Conservation (phyloP, 1,140 invertebrate species). For the Melipona quadrifasciata region DNA sequence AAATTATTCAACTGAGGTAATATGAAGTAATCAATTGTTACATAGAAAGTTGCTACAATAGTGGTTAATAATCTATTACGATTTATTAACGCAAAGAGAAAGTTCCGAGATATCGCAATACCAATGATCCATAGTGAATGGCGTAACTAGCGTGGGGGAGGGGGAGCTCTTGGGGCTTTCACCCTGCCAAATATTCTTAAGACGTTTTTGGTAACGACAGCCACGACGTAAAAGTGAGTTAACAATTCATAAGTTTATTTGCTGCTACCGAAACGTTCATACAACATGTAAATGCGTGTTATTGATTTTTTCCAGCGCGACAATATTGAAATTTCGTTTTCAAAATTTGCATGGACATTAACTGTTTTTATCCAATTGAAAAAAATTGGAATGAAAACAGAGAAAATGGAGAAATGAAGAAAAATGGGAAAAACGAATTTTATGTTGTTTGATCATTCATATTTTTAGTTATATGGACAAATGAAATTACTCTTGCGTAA, state of each 20-base stretch:
- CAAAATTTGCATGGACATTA: neutral
- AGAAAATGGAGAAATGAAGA: too few species aligned
- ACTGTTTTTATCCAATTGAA: too few species aligned
- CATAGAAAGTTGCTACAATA: conserved; percentile 35
- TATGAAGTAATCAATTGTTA: conserved; percentile 19
- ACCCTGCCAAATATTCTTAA: conserved; percentile 62
- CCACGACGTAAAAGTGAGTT: conserved; percentile 8
- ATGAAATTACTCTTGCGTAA: too few species aligned
- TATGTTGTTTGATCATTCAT: too few species aligned
- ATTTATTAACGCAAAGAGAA: conserved; percentile 66
- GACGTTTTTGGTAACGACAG: conserved; percentile 43
- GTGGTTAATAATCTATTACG: conserved; percentile 64
- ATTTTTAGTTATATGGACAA: too few species aligned
- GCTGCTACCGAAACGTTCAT: neutral
- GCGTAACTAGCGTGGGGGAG: conserved; percentile 47
- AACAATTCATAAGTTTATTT: conserved; percentile 8
- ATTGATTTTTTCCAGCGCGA: neutral
- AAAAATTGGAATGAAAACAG: too few species aligned
- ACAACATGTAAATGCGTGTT: neutral
- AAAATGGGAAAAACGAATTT: too few species aligned
- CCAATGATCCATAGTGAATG: conserved; percentile 60
- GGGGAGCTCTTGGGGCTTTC: conserved; percentile 54
- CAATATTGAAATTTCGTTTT: neutral
- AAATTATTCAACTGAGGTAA: conserved; percentile 13
- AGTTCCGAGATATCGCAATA: conserved; percentile 65